phyloP scores from a whole-genome alignment of 1,140 invertebrate species.

The Lanistes nyassanus region DNA sequence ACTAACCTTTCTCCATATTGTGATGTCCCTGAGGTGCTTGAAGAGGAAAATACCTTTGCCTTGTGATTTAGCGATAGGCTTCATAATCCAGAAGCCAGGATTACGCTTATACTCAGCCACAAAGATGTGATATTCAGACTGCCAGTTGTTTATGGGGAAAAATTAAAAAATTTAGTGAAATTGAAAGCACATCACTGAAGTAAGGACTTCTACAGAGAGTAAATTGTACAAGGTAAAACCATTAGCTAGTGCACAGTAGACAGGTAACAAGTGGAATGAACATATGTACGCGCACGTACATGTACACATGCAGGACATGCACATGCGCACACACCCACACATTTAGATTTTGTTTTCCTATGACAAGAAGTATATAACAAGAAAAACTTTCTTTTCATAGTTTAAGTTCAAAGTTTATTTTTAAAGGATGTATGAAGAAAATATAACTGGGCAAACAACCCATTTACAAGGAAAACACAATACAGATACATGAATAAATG shows the following conservation, averaged over 20 bases:
- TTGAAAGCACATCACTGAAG: too few species aligned
- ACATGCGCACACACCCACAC: constrained; percentile 20
- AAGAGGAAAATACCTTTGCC: constrained; percentile 70
- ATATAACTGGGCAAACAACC: too few species aligned
- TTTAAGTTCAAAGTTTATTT: neutral
- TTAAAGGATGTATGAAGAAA: too few species aligned
- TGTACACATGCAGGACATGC: constrained; percentile 15
- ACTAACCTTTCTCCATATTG: constrained; percentile 68
- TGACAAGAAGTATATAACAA: too few species aligned
- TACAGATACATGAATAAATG: neutral
- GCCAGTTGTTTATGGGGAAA: constrained; percentile 12
- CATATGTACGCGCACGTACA: neutral
- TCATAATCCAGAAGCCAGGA: constrained; percentile 69
- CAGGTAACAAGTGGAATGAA: too few species aligned
- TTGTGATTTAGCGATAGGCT: constrained; percentile 68
- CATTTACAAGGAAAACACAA: too few species aligned
- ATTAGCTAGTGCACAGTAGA: too few species aligned
- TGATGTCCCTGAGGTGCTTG: constrained; percentile 67
- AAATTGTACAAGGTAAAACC: too few species aligned
- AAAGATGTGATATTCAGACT: constrained; percentile 70
- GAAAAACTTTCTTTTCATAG: neutral
- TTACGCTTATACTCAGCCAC: constrained; percentile 68
- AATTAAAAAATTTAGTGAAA: too few species aligned
- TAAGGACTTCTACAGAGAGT: too few species aligned
- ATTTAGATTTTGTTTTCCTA: neutral